Conservation (phyloP, 2,113 vertebrate species). For the Passer montanus region DNA sequence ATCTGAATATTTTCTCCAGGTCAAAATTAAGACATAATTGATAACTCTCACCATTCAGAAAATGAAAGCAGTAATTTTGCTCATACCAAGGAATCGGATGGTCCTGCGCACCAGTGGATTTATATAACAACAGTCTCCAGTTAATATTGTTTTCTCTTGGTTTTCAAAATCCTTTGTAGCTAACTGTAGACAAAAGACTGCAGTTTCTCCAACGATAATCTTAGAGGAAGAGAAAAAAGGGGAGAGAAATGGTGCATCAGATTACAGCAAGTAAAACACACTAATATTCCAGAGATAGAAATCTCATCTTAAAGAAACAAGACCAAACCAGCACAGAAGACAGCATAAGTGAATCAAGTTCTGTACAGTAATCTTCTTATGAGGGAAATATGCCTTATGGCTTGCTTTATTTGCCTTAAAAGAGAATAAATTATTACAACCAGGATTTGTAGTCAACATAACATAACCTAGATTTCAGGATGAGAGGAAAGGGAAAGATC, state of each 20-base stretch:
- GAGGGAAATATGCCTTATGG: background rate
- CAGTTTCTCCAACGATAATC: conserved; percentile 95
- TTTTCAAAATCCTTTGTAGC: conserved; percentile 95
- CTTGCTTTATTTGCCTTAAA: background rate
- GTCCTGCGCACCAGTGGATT: conserved; percentile 95
- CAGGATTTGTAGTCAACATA: background rate
- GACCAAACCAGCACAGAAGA: background rate
- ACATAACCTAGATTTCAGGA: background rate
- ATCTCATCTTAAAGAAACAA: background rate
- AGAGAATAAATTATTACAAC: background rate
- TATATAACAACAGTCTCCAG: conserved; percentile 98
- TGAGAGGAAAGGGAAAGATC: background rate
- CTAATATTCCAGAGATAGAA: background rate
- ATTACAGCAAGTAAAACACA: conserved; percentile 25
- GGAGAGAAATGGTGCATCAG: conserved; percentile 58
- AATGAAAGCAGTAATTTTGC: conserved; percentile 40
- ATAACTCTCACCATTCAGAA: conserved; percentile 5
- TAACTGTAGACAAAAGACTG: conserved; percentile 95
- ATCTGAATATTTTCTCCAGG: background rate
- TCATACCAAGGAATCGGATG: conserved; percentile 94
- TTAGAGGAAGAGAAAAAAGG: conserved; percentile 68
- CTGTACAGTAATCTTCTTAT: background rate
- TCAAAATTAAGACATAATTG: background rate
- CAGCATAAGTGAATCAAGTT: background rate
- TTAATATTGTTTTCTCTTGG: conserved; percentile 93